These are phyloP conservation scores for Eleginops maclovinus DNA, from an alignment of 2,113 vertebrate genomes.

Conservation along the genomic window DNA sequence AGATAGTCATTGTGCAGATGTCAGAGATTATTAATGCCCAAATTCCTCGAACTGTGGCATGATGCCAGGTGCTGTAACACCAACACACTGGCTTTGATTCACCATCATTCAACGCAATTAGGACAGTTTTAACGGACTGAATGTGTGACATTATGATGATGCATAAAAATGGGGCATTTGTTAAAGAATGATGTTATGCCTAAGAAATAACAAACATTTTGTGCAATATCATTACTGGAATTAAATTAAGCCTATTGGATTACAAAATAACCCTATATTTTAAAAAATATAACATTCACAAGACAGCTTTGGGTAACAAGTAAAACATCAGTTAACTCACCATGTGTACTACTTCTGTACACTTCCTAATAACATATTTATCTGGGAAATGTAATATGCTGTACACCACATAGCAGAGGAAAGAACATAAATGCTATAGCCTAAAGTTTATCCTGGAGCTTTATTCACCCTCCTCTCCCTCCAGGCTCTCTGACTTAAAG, in stretches of 20 bases:
- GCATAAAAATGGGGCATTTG: not conserved
- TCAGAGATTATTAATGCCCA: conserved; percentile 54
- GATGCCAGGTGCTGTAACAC: conserved; percentile 6
- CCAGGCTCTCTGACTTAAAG: conserved; percentile 9
- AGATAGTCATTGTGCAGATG: conserved; percentile 47
- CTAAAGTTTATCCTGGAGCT: conserved; percentile 14
- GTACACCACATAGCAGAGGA: not conserved
- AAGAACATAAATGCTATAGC: conserved; percentile 4
- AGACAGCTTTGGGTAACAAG: not conserved
- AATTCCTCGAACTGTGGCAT: conserved; percentile 30
- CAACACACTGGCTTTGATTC: conserved; percentile 26
- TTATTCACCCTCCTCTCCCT: not conserved
- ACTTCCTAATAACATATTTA: not conserved
- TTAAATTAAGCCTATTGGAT: not conserved
- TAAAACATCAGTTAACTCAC: not conserved
- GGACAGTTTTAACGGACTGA: not conserved
- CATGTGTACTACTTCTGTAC: not conserved
- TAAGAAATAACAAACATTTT: not conserved
- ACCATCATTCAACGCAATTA: not conserved
- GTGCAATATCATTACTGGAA: not conserved
- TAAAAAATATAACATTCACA: no score
- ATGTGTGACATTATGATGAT: not conserved
- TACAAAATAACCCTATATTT: not conserved
- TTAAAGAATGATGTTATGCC: not conserved
- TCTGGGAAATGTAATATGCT: not conserved